phyloP scores from a whole-genome alignment of 2,113 vertebrate species.

The Ictalurus punctatus region DNA sequence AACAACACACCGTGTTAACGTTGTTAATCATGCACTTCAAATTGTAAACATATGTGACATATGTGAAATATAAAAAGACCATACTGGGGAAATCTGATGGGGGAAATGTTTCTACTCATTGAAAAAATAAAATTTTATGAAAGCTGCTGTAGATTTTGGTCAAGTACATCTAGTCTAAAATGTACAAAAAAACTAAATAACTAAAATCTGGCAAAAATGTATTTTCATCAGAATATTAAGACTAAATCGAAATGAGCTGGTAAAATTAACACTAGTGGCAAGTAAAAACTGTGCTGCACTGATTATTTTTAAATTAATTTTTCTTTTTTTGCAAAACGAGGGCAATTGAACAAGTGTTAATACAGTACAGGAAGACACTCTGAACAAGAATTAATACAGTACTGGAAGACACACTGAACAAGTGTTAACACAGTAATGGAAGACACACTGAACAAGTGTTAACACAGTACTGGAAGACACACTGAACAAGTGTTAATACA shows the following conservation, averaged over 20 bases:
- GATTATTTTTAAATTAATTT: not conserved
- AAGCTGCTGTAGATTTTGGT: not conserved
- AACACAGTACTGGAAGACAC: not conserved
- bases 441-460: too few species aligned
- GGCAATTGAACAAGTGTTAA: not conserved
- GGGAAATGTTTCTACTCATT: not conserved
- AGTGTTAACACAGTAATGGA: not conserved
- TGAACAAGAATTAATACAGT: too few species aligned
- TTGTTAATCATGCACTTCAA: not conserved
- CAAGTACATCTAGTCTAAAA: not conserved
- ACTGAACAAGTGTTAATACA: not conserved
- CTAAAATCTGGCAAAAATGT: not conserved
- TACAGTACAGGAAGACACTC: not conserved
- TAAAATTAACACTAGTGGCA: not conserved
- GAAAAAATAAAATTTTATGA: not conserved
- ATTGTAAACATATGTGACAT: not conserved
- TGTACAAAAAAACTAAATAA: not conserved
- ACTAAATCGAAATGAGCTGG: not conserved
- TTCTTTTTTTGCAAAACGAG: not conserved
- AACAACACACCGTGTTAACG: not conserved
- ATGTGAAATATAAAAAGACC: not conserved
- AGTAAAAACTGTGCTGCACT: not conserved
- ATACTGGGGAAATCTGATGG: not conserved
- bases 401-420: not conserved
- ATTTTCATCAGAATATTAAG: not conserved